These are phyloP conservation scores for Mesocentrotus franciscanus DNA, from an alignment of 53 echinoderm and acorn worm genomes.

Conservation along the genomic window DNA sequence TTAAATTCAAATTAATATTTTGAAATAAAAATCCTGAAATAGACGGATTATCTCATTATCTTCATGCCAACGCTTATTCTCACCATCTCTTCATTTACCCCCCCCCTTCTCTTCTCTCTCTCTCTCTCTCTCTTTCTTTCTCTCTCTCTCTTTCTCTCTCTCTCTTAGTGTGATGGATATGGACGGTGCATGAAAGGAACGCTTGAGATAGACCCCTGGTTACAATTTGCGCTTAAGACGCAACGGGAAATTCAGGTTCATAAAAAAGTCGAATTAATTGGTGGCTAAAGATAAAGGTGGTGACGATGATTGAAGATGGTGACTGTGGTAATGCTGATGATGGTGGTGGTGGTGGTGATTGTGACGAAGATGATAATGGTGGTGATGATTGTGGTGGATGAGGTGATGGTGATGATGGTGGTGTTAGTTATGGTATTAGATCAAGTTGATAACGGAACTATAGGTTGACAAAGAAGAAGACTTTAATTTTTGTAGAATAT, in stretches of 20 bases:
- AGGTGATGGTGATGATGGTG: neutral
- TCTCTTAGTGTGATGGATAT: constrained; percentile 11
- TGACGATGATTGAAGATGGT: neutral
- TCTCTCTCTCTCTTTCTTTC: neutral
- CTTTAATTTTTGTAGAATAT: neutral
- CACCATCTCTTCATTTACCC: neutral
- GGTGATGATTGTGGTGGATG: neutral
- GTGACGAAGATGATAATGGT: neutral
- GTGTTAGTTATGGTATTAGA: neutral
- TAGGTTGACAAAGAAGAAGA: neutral
- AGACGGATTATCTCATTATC: no score
- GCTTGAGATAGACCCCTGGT: constrained; percentile 74
- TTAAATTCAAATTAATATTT: no score
- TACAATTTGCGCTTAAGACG: constrained; percentile 71
- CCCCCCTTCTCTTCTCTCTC: no score
- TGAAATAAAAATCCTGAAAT: no score
- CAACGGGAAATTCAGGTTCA: constrained; percentile 80
- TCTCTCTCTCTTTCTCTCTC: neutral
- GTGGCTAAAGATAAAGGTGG: neutral
- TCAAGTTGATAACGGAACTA: neutral
- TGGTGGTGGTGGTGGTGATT: neutral
- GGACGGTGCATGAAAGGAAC: constrained; percentile 65
- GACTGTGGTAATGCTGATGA: neutral
- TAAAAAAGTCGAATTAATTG: no score
- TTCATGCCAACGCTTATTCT: no score